Base-by-base conservation (phyloP, 2,888 invertebrate genomes). In the Rhagium mordax region DNA sequence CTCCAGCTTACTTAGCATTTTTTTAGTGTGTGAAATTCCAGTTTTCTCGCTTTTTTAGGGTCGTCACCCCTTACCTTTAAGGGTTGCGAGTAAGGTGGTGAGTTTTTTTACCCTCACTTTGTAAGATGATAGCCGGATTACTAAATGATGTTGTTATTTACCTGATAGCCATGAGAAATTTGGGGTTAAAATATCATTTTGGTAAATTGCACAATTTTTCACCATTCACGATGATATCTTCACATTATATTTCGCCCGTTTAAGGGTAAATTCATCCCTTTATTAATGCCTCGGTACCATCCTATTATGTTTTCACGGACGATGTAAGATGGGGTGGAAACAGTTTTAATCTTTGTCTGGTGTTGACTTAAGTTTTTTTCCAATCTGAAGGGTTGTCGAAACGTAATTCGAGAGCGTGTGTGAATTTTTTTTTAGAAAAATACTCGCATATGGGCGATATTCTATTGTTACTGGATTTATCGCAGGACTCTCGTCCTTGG, bases 61-160 rank as follows among this genome's bases (percentile, higher is more conserved):
- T 80, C 78, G 79, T 80, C 82, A 81, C 81, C 82, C 84, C 84
- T 81, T 81, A 77, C 70, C 74, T 70, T 79, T 76, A 81, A 82
- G 83, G 84, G 82, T 82, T 81, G 80, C 55, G 51, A 59, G 74
- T 74, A 71, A 74, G 75, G 77, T 76, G 77, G 70, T 74, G 80
- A 76, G 74, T 81, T 83, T 83, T n/a, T 83, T 79, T 79, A 71
- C 80, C 78, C 76, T 76, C 75, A 74, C 81, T 84, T 81, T 82
- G 87, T 84, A 86, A 87, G 85, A 84, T 85, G 87, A 87, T 87
- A 87, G 82, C 84, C 76, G 84, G 85, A 87, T 87, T 87, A 86
- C 80, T 80, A 82, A 84, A 83, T 84, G 81, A 81, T 82, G 82
- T 81, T 85, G 84, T 84, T 82, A 81, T 78, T 77, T 80, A 76